Percentiles rank a stretch among this genome's conserved stretches.
phyloP scores from a whole-genome alignment of 2,888 invertebrate genomes.

The Tinea semifulvella region DNA sequence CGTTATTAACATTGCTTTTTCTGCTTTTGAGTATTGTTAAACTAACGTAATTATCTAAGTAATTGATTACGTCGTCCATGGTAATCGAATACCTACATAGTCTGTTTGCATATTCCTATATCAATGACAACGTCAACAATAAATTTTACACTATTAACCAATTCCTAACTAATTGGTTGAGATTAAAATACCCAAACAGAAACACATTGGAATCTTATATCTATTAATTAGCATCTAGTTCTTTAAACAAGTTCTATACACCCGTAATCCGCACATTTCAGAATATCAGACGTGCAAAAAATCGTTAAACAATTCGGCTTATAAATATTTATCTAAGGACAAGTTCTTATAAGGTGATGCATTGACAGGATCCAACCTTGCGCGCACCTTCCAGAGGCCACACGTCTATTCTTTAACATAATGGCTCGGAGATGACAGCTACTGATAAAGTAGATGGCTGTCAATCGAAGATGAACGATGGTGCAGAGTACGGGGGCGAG shows the following conservation, averaged over 20 bases:
- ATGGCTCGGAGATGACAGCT: slow-evolving; percentile 52
- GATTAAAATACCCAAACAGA: too few species aligned
- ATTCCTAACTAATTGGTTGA: too few species aligned
- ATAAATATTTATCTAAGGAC: slow-evolving; percentile 9
- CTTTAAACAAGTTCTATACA: too few species aligned
- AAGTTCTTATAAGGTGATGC: slow-evolving; percentile 9
- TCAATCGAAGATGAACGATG: slow-evolving; percentile 12
- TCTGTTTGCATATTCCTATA: not conserved
- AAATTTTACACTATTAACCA: not conserved
- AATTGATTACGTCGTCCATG: slow-evolving; percentile 1
- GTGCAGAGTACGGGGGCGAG: slow-evolving; percentile 9
- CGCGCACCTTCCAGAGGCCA: slow-evolving; percentile 9
- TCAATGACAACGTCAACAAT: not conserved
- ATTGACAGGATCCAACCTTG: slow-evolving; percentile 6
- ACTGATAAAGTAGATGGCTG: slow-evolving; percentile 13
- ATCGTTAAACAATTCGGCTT: not conserved
- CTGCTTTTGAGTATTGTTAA: not conserved
- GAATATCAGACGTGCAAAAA: not conserved
- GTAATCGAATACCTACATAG: not conserved
- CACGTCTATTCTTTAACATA: slow-evolving; percentile 24
- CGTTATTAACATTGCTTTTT: too few species aligned
- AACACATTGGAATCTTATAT: too few species aligned
- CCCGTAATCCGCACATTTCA: too few species aligned
- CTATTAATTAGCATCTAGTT: too few species aligned
- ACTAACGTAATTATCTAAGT: not conserved